Evolutionary conservation across 2,888 invertebrate genomes (phyloP), one percentile per base, ranked within the genome.

Genomic region (Synanthedon vespiformis): DNA sequence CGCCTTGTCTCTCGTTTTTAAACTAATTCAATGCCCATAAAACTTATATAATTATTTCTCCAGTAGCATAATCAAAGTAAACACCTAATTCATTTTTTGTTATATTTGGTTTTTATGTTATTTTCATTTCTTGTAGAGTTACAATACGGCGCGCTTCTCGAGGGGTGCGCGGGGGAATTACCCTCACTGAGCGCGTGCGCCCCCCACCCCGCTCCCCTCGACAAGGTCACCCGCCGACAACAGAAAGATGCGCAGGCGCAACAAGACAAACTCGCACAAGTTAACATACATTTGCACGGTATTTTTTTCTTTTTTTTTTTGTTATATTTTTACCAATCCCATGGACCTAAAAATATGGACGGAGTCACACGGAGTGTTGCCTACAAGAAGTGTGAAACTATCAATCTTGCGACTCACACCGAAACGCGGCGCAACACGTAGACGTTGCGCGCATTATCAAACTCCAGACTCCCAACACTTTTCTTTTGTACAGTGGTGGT

Each of bases 211-310:
- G 78, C 82, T 76, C 74, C 77, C 76, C 72, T 79, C 57, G 92
- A 92, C 86, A 92, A 92, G 70, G 91, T 91, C 68, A 69, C 80
- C 53, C 77, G 83, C 13, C 72, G 79, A 3, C 79, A 77, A 57
- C 89, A 91, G 58, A 92, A 91, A 77, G 83, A 92, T 66, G 90
- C 91, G 67, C 91, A 92, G 60, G 91, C 93, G 72, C 91, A 92
- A 63, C 86, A 93, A 74, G 93, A 94, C 75, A 92, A 92, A 85
- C 81, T 93, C 67, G 91, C 92, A 67, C 92, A 92, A 88, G 91
- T 93, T 88, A 94, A 94, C 89, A 93, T 93, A 70, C 94, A 95
- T 83, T 89, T 93, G 68, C 93, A 94, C 84, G 94, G 95, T 95
- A 92, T 89, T 91, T 70, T 76, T 68, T 64, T 65, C 60, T 68